Percentiles rank a stretch among this genome's conserved stretches.
Evolutionary conservation across 2,113 vertebrate genomes (phyloP).

Genomic region (Petrocephalus microphthalmus): DNA sequence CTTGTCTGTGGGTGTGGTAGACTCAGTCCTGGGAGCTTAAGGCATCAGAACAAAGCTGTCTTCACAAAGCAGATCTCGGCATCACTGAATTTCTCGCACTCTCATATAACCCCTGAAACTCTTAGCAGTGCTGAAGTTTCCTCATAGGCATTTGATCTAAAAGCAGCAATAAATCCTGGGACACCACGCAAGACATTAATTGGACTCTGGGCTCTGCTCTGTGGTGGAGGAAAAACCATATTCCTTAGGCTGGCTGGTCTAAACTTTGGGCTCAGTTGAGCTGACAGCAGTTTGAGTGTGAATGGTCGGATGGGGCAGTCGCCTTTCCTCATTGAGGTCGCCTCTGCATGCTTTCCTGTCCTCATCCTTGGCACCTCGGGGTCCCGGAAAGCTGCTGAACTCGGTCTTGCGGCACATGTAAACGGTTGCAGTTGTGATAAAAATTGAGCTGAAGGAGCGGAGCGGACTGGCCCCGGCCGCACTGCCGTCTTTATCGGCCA

Average conservation of each 20-base stretch:
- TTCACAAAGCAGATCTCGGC: neutral
- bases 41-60: neutral
- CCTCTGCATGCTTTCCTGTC: neutral
- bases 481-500: constrained; percentile 57
- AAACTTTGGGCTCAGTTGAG: neutral
- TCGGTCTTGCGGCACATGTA: constrained; percentile 48
- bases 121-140: neutral
- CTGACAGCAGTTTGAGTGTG: neutral
- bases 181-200: neutral
- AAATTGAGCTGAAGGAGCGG: constrained; percentile 46
- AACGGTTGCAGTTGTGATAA: constrained; percentile 51
- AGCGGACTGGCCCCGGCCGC: constrained; percentile 38
- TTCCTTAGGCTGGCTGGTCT: neutral
- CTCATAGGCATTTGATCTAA: neutral
- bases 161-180: neutral
- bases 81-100: neutral
- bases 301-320: neutral
- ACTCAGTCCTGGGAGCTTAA: neutral
- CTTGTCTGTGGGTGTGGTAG: neutral
- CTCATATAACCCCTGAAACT: neutral
- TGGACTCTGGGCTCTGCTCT: neutral
- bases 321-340: neutral
- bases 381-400: constrained; percentile 10
- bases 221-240: neutral
- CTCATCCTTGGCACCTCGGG: neutral